A percentile compares a stretch with the other conserved stretches of the same genome.
Evolutionary conservation across 1,140 invertebrate species (phyloP).

Genomic region (Hirudo medicinalis): DNA sequence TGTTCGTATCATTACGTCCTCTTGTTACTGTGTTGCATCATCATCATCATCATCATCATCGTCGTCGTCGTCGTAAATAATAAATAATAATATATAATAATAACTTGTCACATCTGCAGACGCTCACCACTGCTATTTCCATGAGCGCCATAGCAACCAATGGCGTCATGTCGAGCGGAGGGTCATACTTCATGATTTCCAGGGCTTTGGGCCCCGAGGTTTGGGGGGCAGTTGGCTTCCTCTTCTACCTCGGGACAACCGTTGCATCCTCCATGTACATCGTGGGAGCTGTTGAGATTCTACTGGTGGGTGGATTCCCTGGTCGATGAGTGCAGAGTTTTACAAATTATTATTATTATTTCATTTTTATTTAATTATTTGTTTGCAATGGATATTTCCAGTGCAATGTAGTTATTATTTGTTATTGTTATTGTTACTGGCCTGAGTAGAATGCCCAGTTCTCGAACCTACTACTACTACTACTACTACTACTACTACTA

Average conservation of each 20-base stretch:
- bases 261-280: slow-evolving; percentile 96
- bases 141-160: slow-evolving; percentile 99
- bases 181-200: slow-evolving; percentile 99
- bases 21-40: no score
- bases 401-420: no score
- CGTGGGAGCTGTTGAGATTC: slow-evolving; percentile 85
- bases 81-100: no score
- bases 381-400: no score
- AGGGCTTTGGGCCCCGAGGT: slow-evolving; percentile 93
- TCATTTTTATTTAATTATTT: no score
- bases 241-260: slow-evolving; percentile 96
- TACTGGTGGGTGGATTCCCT: slow-evolving; percentile 65
- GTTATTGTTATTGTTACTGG: no score
- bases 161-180: slow-evolving; percentile 92
- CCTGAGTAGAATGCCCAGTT: no score
- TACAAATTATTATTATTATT: not conserved
- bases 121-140: slow-evolving; percentile 92
- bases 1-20: slow-evolving; percentile 9
- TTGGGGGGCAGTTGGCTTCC: slow-evolving; percentile 90
- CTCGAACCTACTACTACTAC: no score
- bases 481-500: no score
- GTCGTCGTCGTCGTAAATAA: no score
- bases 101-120: slow-evolving; percentile 50
- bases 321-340: not conserved
- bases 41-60: no score